These are phyloP conservation scores for Alcis repandata DNA, from an alignment of 2,888 invertebrate species.

Conservation along the genomic window DNA sequence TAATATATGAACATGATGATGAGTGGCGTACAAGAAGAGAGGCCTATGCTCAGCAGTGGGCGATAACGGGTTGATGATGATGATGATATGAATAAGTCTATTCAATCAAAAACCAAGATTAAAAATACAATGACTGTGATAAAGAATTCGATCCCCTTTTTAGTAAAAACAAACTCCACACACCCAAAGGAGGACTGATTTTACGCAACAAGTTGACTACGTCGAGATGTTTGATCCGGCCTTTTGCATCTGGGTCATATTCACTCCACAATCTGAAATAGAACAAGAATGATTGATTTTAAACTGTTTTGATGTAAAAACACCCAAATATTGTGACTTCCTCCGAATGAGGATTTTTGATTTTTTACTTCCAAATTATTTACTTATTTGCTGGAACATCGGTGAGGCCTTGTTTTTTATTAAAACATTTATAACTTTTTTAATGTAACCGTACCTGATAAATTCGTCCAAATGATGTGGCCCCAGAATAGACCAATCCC, in stretches of 20 bases:
- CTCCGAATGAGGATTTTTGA: too few species aligned
- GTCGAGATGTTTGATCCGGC: conserved; percentile 99
- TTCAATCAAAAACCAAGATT: too few species aligned
- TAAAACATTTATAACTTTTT: not conserved
- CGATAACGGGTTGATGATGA: too few species aligned
- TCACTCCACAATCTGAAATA: conserved; percentile 96
- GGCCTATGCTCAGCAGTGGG: too few species aligned
- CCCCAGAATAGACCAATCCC: conserved; percentile 99
- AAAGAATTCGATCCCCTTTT: not conserved
- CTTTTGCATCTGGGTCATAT: conserved; percentile 99
- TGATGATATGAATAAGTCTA: too few species aligned
- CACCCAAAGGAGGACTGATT: conserved; percentile 97
- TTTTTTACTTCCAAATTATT: too few species aligned
- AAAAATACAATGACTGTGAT: too few species aligned
- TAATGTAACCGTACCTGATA: conserved; percentile 86
- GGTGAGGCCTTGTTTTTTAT: too few species aligned
- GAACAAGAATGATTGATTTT: conserved; percentile 6
- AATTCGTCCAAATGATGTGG: conserved; percentile 99
- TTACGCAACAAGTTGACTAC: conserved; percentile 98
- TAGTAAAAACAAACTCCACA: not conserved
- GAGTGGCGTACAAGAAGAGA: too few species aligned
- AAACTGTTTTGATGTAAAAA: not conserved
- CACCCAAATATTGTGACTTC: too few species aligned
- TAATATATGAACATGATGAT: too few species aligned
- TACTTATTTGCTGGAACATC: too few species aligned